Evolutionary conservation across 2,888 invertebrate species (phyloP), one percentile per base, ranked within the genome.

Genomic region (Helleia helle): DNA sequence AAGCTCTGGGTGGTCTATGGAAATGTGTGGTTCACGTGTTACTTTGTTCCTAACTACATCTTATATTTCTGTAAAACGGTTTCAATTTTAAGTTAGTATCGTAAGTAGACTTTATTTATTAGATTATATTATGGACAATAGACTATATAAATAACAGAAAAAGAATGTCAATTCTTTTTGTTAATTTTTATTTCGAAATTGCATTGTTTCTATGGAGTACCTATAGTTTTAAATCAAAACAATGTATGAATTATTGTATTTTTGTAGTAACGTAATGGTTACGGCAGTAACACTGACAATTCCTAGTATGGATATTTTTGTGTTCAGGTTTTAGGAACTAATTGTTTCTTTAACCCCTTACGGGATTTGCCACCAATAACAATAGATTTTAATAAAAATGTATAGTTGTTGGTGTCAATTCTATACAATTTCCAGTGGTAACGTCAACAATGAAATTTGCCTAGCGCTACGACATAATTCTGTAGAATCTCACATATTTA

Each of bases 401-500:
- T 15, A 22, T 2, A 7, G 5, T 2, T 7, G 22, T 22, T 7
- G 5, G 22, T 22, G 8, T 6, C 5, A 22, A 22, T 7, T 22
- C 22, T 8, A 7, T 3, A 22, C 7, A 22, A 22, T 18, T 18
- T 22, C 2, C 8, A 8, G 5, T 6, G 5, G 8, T 2, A 22
- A 22, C 5, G 4, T 22, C 5, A 3, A 15, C 15, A 2, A 15
- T 15, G 15, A 15, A 15, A 15, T 15, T 2, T 2, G 15, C 3
- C 15, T 15, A 15, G 15, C 15, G n/a, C n/a, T 15, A 3, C 15
- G 22, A 27, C 4, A 36, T 27, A 34, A 8, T 25, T 15, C 36
- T 11, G 38, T 43, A 43, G 49, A 49, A 50, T 49, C 50, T 56
- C 59, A 59, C 58, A 58, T 18, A 31, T 14, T 29, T 22, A 7